phyloP scores from a whole-genome alignment of 1,140 invertebrate species.

The Eupeodes corollae region DNA sequence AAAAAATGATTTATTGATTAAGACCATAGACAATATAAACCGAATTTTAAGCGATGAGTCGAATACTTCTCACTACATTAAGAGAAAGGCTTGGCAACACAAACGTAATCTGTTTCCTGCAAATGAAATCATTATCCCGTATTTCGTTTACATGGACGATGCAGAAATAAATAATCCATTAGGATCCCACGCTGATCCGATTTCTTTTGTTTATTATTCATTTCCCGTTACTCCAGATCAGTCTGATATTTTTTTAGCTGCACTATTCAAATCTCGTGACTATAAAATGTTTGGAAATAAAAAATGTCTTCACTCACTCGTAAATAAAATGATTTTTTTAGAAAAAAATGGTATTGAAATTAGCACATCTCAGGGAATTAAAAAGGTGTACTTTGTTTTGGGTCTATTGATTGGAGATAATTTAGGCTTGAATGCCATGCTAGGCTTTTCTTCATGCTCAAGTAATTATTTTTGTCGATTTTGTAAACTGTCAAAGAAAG shows the following conservation, averaged over 20 bases:
- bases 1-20: too few species aligned
- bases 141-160: background rate
- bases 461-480: background rate
- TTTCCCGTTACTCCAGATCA: background rate
- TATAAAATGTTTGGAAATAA: constrained; percentile 2
- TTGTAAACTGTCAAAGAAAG: background rate
- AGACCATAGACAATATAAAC: too few species aligned
- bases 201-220: background rate
- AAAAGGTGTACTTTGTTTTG: background rate
- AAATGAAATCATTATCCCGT: background rate
- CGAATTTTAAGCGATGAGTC: too few species aligned
- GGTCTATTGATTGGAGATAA: background rate
- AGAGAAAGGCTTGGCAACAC: too few species aligned
- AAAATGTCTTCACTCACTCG: background rate
- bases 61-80: too few species aligned
- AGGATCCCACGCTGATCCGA: background rate
- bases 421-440: background rate
- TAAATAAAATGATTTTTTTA: background rate
- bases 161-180: background rate
- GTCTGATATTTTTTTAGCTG: background rate
- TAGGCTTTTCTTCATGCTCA: background rate
- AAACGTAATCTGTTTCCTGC: too few species aligned
- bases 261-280: background rate
- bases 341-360: background rate
- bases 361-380: too few species aligned